A percentile compares a stretch with the other conserved stretches of the same genome.
Evolutionary conservation across 2,888 invertebrate species (phyloP).

Genomic region (Caradrina kadenii): DNA sequence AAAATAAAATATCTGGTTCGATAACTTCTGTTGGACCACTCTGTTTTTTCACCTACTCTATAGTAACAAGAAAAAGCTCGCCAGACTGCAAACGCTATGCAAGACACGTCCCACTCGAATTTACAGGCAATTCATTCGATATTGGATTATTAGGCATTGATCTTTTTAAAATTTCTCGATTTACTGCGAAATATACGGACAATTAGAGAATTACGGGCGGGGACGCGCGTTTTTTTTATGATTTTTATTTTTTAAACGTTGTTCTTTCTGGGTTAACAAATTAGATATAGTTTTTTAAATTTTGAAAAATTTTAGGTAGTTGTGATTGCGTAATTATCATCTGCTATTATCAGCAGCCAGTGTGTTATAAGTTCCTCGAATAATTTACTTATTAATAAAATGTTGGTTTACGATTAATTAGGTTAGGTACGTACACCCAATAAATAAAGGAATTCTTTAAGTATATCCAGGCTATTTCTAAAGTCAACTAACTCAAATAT

Average conservation of each 20-base stretch:
- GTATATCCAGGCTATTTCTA: too few species aligned
- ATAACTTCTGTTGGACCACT: constrained; percentile 2
- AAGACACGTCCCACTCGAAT: constrained; percentile 84
- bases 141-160: constrained; percentile 90
- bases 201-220: constrained; percentile 3
- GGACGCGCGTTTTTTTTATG: constrained; percentile 9
- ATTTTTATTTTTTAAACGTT: neutral
- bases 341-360: too few species aligned
- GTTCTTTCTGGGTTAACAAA: too few species aligned
- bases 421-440: too few species aligned
- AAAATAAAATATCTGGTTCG: neutral
- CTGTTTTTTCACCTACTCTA: constrained; percentile 29
- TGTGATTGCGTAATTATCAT: too few species aligned
- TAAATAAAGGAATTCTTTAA: too few species aligned
- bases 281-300: too few species aligned
- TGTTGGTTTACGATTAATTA: too few species aligned
- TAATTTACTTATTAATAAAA: too few species aligned
- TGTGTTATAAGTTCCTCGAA: too few species aligned
- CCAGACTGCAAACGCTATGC: constrained; percentile 64
- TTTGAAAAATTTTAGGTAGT: too few species aligned
- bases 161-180: constrained; percentile 83
- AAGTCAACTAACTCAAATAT: too few species aligned
- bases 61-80: constrained; percentile 30
- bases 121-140: constrained; percentile 89
- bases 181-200: constrained; percentile 49